Evolutionary conservation across 2,888 invertebrate species (phyloP).

Genomic region (Latrodectus elegans): DNA sequence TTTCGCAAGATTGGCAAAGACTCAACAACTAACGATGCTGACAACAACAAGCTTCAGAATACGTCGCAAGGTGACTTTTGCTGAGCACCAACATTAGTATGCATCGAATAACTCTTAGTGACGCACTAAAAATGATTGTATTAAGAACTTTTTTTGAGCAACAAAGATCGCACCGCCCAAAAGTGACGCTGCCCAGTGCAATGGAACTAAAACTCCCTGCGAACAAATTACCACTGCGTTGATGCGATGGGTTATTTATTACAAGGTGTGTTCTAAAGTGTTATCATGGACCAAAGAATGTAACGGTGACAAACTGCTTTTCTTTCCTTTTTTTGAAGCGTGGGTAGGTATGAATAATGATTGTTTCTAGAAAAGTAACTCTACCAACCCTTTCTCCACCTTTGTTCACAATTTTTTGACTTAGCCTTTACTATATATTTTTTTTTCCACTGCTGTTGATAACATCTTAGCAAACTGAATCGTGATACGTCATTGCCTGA

Average conservation of each 20-base stretch:
- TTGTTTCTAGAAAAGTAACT: constrained; percentile 34
- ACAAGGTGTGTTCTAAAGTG: constrained; percentile 49
- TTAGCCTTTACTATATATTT: not conserved
- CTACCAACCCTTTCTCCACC: constrained; percentile 36
- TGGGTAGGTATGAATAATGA: constrained; percentile 52
- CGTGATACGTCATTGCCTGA: too few relatives aligned
- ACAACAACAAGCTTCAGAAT: not conserved
- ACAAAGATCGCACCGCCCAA: not conserved
- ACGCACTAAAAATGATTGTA: not conserved
- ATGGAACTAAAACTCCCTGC: constrained; percentile 17
- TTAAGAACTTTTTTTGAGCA: not conserved
- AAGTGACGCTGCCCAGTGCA: not conserved
- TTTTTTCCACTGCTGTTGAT: not conserved
- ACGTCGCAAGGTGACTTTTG: not conserved
- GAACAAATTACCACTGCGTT: constrained; percentile 40
- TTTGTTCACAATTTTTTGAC: constrained; percentile 1
- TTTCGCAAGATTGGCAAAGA: too few relatives aligned
- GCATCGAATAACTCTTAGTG: not conserved
- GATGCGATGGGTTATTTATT: constrained; percentile 55
- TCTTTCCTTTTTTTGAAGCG: constrained; percentile 18
- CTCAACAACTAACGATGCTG: too few relatives aligned
- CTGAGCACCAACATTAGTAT: not conserved
- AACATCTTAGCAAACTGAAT: too few relatives aligned
- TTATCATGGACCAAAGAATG: constrained; percentile 33
- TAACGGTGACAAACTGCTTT: constrained; percentile 61